These are phyloP conservation scores for Trinorchestia longiramus DNA, from an alignment of 1,140 invertebrate genomes.

Conservation along the genomic window DNA sequence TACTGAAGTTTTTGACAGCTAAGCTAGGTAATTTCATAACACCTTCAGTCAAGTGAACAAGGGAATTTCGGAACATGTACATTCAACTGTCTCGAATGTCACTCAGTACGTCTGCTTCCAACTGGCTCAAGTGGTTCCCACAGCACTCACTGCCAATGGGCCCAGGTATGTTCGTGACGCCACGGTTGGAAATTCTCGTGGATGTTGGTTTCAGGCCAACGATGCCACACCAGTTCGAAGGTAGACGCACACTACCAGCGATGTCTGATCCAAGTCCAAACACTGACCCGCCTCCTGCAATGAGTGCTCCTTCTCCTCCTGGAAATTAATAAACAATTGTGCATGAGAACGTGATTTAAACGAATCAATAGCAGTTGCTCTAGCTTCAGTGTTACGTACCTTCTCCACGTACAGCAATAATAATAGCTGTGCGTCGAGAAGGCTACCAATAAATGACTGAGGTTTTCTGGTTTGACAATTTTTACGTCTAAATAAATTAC, in stretches of 20 bases:
- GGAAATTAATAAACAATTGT: background rate
- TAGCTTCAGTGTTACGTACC: no score
- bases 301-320: conserved; percentile 70
- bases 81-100: no score
- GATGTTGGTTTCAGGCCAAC: conserved; percentile 84
- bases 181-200: conserved; percentile 63
- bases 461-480: background rate
- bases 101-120: no score
- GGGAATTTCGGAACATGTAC: no score
- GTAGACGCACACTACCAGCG: conserved; percentile 85
- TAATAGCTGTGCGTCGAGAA: background rate
- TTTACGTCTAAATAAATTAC: background rate
- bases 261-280: conserved; percentile 87
- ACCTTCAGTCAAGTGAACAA: no score
- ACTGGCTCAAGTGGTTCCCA: no score
- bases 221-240: conserved; percentile 87
- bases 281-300: conserved; percentile 81
- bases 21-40: no score
- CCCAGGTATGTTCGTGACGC: conserved; percentile 24
- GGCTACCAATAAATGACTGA: background rate
- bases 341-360: background rate
- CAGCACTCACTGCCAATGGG: conserved; percentile 50
- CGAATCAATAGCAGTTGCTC: no score
- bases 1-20: no score
- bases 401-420: no score